Conservation (phyloP, 2,113 vertebrate genomes). For the Corythornis cristatus region DNA sequence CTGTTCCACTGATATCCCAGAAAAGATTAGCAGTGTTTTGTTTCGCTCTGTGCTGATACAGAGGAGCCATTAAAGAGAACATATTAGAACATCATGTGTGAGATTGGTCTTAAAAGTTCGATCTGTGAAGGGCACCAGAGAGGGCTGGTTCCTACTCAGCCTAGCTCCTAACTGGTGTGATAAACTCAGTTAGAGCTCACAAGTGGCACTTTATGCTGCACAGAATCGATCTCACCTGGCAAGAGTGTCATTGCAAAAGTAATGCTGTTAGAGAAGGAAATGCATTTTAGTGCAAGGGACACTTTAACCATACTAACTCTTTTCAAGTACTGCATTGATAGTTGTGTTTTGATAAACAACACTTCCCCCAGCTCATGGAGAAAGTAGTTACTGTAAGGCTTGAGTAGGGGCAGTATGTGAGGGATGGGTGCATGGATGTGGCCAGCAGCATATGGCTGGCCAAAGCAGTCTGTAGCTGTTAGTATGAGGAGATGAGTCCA, state of each 20-base stretch:
- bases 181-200: not conserved
- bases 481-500: not conserved
- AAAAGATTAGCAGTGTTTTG: not conserved
- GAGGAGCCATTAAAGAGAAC: not conserved
- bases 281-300: not conserved
- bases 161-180: not conserved
- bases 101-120: not conserved
- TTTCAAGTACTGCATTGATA: not conserved
- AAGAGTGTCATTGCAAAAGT: not conserved
- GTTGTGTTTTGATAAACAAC: not conserved
- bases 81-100: not conserved
- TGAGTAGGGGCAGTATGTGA: not conserved
- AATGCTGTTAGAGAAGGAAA: not conserved
- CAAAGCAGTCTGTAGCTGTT: not conserved
- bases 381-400: not conserved
- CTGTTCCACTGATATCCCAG: not conserved
- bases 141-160: not conserved
- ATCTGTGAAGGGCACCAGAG: not conserved
- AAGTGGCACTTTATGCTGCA: not conserved
- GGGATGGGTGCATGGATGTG: not conserved
- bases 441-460: rapidly evolving
- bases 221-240: not conserved
- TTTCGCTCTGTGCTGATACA: not conserved
- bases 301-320: not conserved
- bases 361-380: not conserved